Conservation (phyloP, 2,113 vertebrate species). For the Datnioides undecimradiatus region DNA sequence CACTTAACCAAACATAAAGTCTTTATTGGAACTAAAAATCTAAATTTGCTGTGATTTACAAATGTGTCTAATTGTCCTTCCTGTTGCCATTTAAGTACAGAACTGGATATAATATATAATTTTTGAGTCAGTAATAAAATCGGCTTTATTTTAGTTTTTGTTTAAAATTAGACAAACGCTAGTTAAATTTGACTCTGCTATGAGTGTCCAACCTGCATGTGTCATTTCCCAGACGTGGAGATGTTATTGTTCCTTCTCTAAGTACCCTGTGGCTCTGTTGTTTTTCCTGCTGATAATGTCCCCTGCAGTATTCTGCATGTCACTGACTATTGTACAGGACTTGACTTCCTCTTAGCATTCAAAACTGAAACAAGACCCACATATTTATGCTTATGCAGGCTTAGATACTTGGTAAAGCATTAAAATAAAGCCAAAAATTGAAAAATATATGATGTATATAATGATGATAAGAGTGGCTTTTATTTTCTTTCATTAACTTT, state of each 20-base stretch:
- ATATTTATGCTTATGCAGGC: neutral
- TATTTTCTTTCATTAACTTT: conserved; percentile 21
- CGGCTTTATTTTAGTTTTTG: neutral
- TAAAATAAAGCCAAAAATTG: neutral
- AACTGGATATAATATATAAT: too few relatives aligned
- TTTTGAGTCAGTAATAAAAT: conserved; percentile 3
- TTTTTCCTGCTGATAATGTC: conserved; percentile 82
- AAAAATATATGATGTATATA: too few relatives aligned
- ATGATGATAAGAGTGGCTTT: neutral
- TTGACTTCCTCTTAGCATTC: conserved; percentile 47
- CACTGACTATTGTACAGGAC: conserved; percentile 52
- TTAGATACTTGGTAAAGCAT: neutral
- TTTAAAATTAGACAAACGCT: neutral
- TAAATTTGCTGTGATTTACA: neutral
- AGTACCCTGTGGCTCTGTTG: conserved; percentile 77
- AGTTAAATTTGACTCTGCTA: conserved; percentile 13
- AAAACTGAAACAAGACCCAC: conserved; percentile 14
- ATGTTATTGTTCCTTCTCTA: conserved; percentile 78
- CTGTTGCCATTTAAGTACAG: neutral
- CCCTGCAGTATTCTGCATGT: conserved; percentile 67
- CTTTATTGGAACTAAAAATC: neutral
- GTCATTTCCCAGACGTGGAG: conserved; percentile 74
- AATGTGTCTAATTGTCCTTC: neutral
- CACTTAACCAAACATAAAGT: neutral
- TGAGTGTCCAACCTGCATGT: conserved; percentile 41